Evolutionary conservation across 2,113 vertebrate genomes (phyloP).

Genomic region (Cephalopterus ornatus): DNA sequence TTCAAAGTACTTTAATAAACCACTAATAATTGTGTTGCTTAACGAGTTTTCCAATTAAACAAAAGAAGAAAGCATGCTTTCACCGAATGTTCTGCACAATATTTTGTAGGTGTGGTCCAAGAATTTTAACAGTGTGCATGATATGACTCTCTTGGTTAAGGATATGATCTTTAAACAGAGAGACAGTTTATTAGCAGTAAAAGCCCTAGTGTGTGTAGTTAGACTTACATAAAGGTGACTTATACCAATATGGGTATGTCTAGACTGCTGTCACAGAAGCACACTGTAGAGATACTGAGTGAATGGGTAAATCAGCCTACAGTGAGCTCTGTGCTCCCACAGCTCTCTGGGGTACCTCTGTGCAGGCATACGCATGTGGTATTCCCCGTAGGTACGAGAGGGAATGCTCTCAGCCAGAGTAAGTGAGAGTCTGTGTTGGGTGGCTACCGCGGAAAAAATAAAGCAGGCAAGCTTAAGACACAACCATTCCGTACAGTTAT

Average conservation of each 20-base stretch:
- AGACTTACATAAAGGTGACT: constrained; percentile 65
- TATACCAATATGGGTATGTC: constrained; percentile 60
- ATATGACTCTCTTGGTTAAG: constrained; percentile 46
- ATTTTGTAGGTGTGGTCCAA: constrained; percentile 42
- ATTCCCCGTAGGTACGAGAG: not conserved
- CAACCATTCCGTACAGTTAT: not conserved
- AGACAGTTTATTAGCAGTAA: constrained; percentile 66
- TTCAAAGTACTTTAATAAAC: constrained; percentile 31
- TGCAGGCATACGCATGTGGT: not conserved
- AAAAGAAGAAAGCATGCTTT: constrained; percentile 6
- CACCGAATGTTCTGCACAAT: not conserved
- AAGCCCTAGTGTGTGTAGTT: constrained; percentile 60
- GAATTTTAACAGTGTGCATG: constrained; percentile 49
- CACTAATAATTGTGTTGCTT: constrained; percentile 9
- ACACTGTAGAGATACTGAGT: constrained; percentile 64
- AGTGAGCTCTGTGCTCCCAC: constrained; percentile 41
- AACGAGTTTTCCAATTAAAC: constrained; percentile 3
- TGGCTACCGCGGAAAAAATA: not conserved
- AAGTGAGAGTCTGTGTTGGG: not conserved
- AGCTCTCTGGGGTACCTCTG: not conserved
- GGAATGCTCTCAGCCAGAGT: not conserved
- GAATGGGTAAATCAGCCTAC: constrained; percentile 35
- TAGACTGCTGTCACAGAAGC: constrained; percentile 69
- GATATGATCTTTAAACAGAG: constrained; percentile 57
- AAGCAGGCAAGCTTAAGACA: not conserved